Evolutionary conservation across 2,113 vertebrate species (phyloP), one percentile per base, ranked within the genome.

Genomic region (Microcebus lehilahytsara): DNA sequence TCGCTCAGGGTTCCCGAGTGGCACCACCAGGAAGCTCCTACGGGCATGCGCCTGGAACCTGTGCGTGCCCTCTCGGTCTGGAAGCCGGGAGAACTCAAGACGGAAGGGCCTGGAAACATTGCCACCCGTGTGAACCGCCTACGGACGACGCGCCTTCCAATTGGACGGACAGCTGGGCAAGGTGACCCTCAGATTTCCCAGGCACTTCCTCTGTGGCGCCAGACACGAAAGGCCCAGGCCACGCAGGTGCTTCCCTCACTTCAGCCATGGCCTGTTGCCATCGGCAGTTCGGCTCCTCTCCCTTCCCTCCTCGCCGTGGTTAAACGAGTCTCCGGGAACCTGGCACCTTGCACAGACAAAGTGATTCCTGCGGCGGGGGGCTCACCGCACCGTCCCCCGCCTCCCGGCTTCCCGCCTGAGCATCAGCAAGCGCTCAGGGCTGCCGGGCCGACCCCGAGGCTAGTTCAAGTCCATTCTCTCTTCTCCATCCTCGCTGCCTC

Each of bases 361-460:
- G 5, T 8, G 51, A 66, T 79, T 30, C 4, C 46, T 10, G 17
- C 4, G 37, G 20, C 10, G 56, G 17, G 17, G 60, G 12, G 27
- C 51, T 42, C 42, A 42, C 42, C 42, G 42, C 23, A 16, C 12
- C 71, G 9, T 62, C 40, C 40, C 40, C 40, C 40, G 4, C 85
- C 5, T 23, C 85, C 5, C 23, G 13, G 34, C 56, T 34, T 49
- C n/a, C 78, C 11, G 3, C 22, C 27, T 37, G 46, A 9, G 49
- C 37, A 6, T 19, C 23, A 11, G 17, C 32, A 10, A 51, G 5
- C 17, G 4, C 66, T n/a, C 17, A 1, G 0, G 9, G 27, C 32
- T 69, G 75, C 32, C 17, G 46, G 30, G 13, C 17, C 13, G 23
- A 30, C 27, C 75, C 34, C 22, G 9, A 30, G 62, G 10, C 30